Evolutionary conservation across 2,113 vertebrate species (phyloP).

Genomic region (Equus przewalskii): DNA sequence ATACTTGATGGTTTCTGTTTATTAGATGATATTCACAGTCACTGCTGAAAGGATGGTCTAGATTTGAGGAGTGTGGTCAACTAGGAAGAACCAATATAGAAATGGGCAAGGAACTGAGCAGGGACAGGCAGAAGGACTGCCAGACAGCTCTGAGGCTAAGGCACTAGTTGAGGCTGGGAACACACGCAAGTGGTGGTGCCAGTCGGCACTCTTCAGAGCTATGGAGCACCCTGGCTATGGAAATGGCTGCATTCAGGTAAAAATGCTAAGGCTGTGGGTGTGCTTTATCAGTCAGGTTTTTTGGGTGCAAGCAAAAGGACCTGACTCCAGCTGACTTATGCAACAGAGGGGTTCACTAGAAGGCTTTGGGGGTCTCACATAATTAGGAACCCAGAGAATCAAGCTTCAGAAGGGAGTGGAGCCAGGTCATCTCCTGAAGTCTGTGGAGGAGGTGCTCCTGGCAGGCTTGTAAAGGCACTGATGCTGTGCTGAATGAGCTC

Average conservation of each 20-base stretch:
- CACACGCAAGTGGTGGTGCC: too few relatives aligned
- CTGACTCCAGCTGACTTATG: not conserved
- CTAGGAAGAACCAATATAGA: not conserved
- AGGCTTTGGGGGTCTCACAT: not conserved
- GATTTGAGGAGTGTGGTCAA: not conserved
- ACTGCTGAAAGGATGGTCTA: not conserved
- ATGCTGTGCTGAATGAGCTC: not conserved
- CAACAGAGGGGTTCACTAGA: not conserved
- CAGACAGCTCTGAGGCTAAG: not conserved
- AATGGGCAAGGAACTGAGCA: not conserved
- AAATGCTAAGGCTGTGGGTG: not conserved
- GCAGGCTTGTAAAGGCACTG: not conserved
- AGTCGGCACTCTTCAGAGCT: too few relatives aligned
- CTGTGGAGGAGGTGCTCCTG: not conserved
- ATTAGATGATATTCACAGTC: not conserved
- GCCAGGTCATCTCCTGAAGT: not conserved
- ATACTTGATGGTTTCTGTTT: not conserved
- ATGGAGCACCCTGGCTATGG: rapidly evolving
- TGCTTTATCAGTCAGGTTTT: not conserved
- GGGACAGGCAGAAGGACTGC: not conserved
- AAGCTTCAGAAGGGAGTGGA: not conserved
- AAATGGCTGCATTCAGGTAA: not conserved
- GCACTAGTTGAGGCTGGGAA: too few relatives aligned
- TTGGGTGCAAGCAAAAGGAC: not conserved
- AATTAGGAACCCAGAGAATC: not conserved